Percentiles rank a stretch among this genome's conserved stretches.
Conservation (phyloP, 2,888 invertebrate species). For the Eretmocerus hayati region DNA sequence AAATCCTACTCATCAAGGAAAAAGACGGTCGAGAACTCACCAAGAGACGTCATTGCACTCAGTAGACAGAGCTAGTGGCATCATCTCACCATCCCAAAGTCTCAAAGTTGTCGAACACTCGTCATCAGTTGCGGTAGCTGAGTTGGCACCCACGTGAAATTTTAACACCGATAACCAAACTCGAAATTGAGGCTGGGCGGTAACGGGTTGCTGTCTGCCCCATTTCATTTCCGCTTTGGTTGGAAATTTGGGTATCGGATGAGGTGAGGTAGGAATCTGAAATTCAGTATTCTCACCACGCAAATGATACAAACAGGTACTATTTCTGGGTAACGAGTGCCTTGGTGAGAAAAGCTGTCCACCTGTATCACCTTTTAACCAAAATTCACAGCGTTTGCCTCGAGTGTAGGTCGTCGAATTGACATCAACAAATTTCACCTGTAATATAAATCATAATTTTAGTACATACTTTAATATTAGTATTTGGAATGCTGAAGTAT, state of each 20-base stretch:
- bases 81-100: slow-evolving; percentile 71
- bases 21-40: slow-evolving; percentile 51
- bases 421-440: slow-evolving; percentile 79
- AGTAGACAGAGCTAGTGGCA: slow-evolving; percentile 56
- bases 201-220: slow-evolving; percentile 50
- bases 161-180: slow-evolving; percentile 83
- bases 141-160: slow-evolving; percentile 69
- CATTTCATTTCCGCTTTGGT: slow-evolving; percentile 45
- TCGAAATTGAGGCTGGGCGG: slow-evolving; percentile 62
- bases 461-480: too few relatives aligned
- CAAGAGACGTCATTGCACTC: slow-evolving; percentile 78
- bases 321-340: slow-evolving; percentile 80
- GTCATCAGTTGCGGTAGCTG: slow-evolving; percentile 61
- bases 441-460: too few relatives aligned
- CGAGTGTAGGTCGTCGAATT: slow-evolving; percentile 78
- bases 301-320: slow-evolving; percentile 82
- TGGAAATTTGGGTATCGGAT: slow-evolving; percentile 44
- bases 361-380: slow-evolving; percentile 71
- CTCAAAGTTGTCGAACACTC: slow-evolving; percentile 77
- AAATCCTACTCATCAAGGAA: too few relatives aligned
- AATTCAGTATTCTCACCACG: slow-evolving; percentile 54
- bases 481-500: too few relatives aligned
- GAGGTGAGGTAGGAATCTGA: slow-evolving; percentile 51
- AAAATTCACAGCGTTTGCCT: slow-evolving; percentile 81
- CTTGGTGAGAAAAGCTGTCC: slow-evolving; percentile 78